These are phyloP conservation scores for Drosophila emarginata DNA, from an alignment of 2,888 invertebrate genomes.

Conservation along the genomic window DNA sequence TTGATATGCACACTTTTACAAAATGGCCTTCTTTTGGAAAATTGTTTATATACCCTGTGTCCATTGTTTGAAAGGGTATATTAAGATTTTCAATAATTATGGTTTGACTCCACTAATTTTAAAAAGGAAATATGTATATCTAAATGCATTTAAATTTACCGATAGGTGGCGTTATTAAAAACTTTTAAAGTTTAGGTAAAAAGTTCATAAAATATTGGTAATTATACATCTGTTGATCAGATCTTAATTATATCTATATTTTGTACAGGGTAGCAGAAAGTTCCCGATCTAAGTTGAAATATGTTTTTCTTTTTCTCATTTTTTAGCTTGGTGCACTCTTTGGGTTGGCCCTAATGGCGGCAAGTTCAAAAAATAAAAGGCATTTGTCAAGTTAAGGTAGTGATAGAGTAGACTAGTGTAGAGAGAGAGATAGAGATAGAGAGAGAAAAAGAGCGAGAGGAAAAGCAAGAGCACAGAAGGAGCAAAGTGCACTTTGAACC, in stretches of 20 bases:
- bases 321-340: neutral
- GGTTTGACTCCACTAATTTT: neutral
- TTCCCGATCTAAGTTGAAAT: neutral
- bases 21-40: conserved; percentile 50
- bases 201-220: too few species aligned
- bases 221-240: too few species aligned
- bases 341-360: conserved; percentile 6
- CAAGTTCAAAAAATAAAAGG: conserved; percentile 18
- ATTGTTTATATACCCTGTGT: conserved; percentile 22
- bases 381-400: conserved; percentile 8
- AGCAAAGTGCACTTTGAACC: conserved; percentile 18
- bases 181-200: too few species aligned
- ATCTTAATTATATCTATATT: too few species aligned
- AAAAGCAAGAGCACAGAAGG: neutral
- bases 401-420: neutral
- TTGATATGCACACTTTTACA: neutral
- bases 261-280: neutral
- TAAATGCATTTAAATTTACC: too few species aligned
- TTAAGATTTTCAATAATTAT: neutral
- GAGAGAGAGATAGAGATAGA: too few species aligned
- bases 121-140: too few species aligned
- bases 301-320: neutral
- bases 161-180: neutral
- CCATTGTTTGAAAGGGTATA: neutral
- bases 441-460: neutral